Base-by-base conservation (phyloP, 2,113 vertebrate species). In the Turnix velox region DNA sequence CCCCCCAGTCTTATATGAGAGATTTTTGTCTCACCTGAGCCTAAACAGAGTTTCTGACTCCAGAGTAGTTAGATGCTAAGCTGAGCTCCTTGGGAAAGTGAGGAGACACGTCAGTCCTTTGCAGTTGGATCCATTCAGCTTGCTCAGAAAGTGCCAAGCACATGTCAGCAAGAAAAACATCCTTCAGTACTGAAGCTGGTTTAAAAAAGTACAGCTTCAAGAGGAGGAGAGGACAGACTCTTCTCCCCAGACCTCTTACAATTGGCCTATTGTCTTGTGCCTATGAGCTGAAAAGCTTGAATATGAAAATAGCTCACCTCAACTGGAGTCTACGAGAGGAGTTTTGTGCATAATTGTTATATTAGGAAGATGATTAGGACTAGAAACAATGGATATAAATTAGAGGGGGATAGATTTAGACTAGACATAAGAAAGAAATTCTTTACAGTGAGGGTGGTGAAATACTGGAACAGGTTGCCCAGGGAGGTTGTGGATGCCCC, bases 71-170 rank as follows among this genome's bases (percentile, higher is more conserved):
- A 73, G 42, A 37, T 0, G 1, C 12, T 69, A 43, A 28, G 5
- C 22, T 40, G 37, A 69, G 23, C 18, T 30, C 8, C 12, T 42
- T 19, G 37, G 12, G 25, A 59, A 79, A 85, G 4, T 9, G 27
- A 42, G 61, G 37, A 42, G 24, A 1, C 10, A 18, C 0, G 0
- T 62, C 33, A 4, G 5, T 77, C 8, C 17, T 28, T 73, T 61
- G 30, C 42, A 89, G 19, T 51, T 71, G 51, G 33, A 49, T 48
- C 49, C 19, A 45, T 16, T 31, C 40, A 68, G 6, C 37, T 84
- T 45, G 31, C 12, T 61, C 27, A 30, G 25, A 42, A 83, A 76
- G 27, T 9, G 7, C 45, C 37, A 65, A 57, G 24, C 27, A 46
- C 10, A 3, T 37, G 16, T 16, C 22, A 69, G 14, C 46, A 58